Base-by-base conservation (phyloP, 2,888 invertebrate genomes). In the Macrophya alboannulata region DNA sequence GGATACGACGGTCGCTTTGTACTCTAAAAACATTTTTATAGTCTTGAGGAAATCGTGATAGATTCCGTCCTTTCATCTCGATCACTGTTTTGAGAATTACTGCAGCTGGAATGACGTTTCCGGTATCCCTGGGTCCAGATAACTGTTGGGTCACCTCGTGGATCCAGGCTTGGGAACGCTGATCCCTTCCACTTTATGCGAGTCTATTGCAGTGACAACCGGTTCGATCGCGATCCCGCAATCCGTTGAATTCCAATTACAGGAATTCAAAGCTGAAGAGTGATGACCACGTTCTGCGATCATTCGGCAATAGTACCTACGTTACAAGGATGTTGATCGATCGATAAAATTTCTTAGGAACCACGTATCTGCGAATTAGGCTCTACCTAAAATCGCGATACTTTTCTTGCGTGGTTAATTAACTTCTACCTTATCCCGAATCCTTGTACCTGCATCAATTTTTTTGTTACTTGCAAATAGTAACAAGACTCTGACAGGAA, bases 141-240 rank as follows among this genome's bases (percentile, higher is more conserved):
- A 81, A 45, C 81, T 81, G 43, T 40, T 37, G 62, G 62, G 40
- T n/a, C 48, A 59, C 40, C 55, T 59, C 62, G 37, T 62, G 68
- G 68, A 83, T 68, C 83, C 65, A 68, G 83, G 83, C 48, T 83
- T 68, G 31, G 82, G 31, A n/a, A 48, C 83, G 17, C 45, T 83
- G 68, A 65, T 71, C 68, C 68, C 83, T 37, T 79, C 82, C 71
- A 85, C 79, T 85, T 85, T 85, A 85, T 85, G 85, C 65, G 85
- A 85, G 85, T 81, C 85, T 85, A 82, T 85, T 79, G 85, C 71
- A 48, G 81, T 82, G 85, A 82, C 77, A 82, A 85, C 79, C 85
- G 48, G 6, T 68, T 76, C 40, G 77, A 65, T 48, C 51, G 51
- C 21, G 68, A 68, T 43, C 62, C 77, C 45, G n/a, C 12, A 25